Evolutionary conservation across 2,113 vertebrate genomes (phyloP), one percentile per base, ranked within the genome.

Genomic region (Ameiurus melas): DNA sequence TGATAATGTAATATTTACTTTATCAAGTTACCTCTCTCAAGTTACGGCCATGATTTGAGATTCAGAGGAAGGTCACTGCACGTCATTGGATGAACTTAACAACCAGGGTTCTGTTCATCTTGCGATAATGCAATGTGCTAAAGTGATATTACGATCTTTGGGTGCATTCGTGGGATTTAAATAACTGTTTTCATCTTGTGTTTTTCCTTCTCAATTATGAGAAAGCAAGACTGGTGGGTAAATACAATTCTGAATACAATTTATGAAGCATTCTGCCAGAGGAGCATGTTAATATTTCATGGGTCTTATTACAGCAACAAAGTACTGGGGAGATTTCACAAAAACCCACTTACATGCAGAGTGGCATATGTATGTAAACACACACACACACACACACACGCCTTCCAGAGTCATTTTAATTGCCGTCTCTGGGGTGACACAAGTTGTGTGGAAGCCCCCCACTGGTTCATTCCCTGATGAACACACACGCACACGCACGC

Each of bases 261-360:
- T 95, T 95, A 95, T 94, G 93, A 95, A 93, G 94, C 92, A 93
- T 94, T 95, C 95, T 94, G 93, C 89, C 91, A 90, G 90, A 90
- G 82, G 78, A 89, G 36, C 36, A 22, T 85, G 92, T 96, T 93
- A 92, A 95, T 95, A 94, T 94, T 96, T 95, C 88, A 95, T 91
- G 57, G 80, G 78, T 75, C 85, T 94, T 83, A 92, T 93, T 95
- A 92, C 92, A 82, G 92, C 93, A 93, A 94, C 92, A 90, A 93
- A 94, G 91, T 93, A 90, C 90, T 91, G 91, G 86, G 92, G 88
- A 90, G 91, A 91, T 90, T 93, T 93, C 85, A 80, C 83, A 89
- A 90, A 93, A 94, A 93, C 90, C 91, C 79, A 43, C 85, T 20
- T 83, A 86, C 75, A 88, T 33, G 66, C 79, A 39, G 85, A 92